Percentiles rank a stretch among this genome's conserved stretches.
These are phyloP conservation scores for Gallinago stenura DNA, from an alignment of 2,797 vertebrate species.

Conservation along the genomic window DNA sequence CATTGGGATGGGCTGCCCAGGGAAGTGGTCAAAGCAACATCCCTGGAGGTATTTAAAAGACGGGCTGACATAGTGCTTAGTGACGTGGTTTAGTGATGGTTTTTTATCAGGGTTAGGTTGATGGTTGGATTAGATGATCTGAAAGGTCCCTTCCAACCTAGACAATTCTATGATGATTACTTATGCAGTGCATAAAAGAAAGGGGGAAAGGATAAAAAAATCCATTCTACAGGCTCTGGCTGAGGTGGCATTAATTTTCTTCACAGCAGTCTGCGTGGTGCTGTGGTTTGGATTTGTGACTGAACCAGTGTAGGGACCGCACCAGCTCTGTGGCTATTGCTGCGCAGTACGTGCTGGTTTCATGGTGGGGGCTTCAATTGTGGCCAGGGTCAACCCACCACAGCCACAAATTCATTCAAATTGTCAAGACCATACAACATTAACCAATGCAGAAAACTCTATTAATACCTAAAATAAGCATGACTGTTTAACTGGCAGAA, in stretches of 20 bases:
- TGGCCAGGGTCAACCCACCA: neutral
- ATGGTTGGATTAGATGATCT: too few species aligned
- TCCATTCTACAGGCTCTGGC: neutral
- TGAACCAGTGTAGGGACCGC: neutral
- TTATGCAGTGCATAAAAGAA: neutral
- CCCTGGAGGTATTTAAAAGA: too few species aligned
- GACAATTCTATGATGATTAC: too few species aligned
- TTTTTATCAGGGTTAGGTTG: too few species aligned
- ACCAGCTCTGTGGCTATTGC: neutral
- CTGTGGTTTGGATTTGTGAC: neutral
- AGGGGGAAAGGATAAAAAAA: neutral
- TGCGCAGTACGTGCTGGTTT: neutral
- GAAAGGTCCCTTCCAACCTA: too few species aligned
- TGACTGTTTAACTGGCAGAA: neutral
- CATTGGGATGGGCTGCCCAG: too few species aligned
- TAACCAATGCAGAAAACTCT: neutral
- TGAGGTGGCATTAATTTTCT: neutral
- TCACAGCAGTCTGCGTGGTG: too few species aligned
- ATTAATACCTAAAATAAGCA: neutral
- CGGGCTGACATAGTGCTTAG: too few species aligned
- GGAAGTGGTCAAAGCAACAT: too few species aligned
- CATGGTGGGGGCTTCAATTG: neutral
- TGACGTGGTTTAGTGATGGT: too few species aligned
- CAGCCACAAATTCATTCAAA: neutral
- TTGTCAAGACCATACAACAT: neutral